Conservation (phyloP, 2,888 invertebrate species). For the Sturmia bella region DNA sequence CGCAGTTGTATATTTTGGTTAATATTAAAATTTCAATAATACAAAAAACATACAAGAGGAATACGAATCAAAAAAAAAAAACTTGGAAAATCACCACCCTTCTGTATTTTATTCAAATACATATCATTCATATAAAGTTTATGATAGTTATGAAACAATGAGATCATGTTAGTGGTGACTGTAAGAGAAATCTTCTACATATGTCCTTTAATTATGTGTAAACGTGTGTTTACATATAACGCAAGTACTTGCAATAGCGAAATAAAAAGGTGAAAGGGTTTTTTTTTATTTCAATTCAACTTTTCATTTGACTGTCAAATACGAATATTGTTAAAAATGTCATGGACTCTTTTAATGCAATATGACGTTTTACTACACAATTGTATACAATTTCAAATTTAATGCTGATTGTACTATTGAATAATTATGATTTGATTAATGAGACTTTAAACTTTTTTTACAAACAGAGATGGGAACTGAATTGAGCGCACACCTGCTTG, state of each 20-base stretch:
- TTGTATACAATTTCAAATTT: slow-evolving; percentile 64
- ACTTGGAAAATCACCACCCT: slow-evolving; percentile 42
- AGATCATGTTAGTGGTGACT: not conserved
- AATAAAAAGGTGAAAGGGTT: slow-evolving; percentile 17
- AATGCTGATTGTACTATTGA: slow-evolving; percentile 70
- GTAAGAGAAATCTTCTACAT: slow-evolving; percentile 70
- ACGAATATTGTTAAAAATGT: slow-evolving; percentile 48
- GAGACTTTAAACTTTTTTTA: slow-evolving; percentile 69
- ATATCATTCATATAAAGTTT: slow-evolving; percentile 19
- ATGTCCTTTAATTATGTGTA: slow-evolving; percentile 77
- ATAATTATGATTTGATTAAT: slow-evolving; percentile 79
- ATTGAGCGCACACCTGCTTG: slow-evolving; percentile 62
- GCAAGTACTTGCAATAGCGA: not conserved
- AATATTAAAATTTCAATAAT: slow-evolving; percentile 63
- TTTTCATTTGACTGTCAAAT: slow-evolving; percentile 65
- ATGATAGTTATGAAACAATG: slow-evolving; percentile 42
- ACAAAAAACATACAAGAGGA: slow-evolving; percentile 32
- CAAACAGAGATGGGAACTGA: slow-evolving; percentile 38
- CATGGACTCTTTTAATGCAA: slow-evolving; percentile 64
- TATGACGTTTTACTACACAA: slow-evolving; percentile 71
- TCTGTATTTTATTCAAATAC: not conserved
- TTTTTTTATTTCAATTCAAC: slow-evolving; percentile 25
- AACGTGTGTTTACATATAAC: no score
- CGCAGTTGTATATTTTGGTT: slow-evolving; percentile 65
- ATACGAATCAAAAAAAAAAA: slow-evolving; percentile 16